A percentile compares a stretch with the other conserved stretches of the same genome.
Evolutionary conservation across 2,113 vertebrate species (phyloP).

Genomic region (Brevimyrus niger): DNA sequence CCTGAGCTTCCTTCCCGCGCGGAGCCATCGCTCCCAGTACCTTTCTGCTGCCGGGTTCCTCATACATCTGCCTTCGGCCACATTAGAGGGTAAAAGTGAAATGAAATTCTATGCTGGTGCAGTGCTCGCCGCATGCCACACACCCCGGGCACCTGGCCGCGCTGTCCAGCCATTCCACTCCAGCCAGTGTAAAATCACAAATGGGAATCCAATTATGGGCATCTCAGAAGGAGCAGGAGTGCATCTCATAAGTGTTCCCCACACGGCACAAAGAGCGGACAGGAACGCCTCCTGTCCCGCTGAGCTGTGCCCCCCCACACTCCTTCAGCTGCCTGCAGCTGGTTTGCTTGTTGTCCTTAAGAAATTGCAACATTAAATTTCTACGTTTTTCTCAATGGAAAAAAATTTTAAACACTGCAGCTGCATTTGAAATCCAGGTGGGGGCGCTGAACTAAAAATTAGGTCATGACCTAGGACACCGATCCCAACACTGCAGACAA

Average conservation of each 20-base stretch:
- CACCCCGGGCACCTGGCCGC: background rate
- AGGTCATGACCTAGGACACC: background rate
- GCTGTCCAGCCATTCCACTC: background rate
- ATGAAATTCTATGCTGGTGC: background rate
- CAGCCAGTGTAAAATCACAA: background rate
- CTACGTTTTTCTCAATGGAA: background rate
- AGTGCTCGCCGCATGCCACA: background rate
- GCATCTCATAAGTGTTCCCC: background rate
- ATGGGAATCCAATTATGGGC: background rate
- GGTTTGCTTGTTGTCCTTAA: background rate
- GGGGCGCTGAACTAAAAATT: background rate
- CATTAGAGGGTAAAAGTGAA: background rate
- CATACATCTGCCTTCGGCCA: background rate
- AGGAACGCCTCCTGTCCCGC: background rate
- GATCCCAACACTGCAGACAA: background rate
- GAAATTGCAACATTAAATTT: background rate
- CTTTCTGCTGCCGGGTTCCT: background rate
- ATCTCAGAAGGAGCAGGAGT: background rate
- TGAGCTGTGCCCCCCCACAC: no score
- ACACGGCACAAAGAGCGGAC: background rate
- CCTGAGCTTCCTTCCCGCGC: background rate
- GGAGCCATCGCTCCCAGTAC: background rate
- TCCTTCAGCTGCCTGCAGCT: background rate
- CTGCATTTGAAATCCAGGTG: background rate
- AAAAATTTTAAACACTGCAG: background rate